These are phyloP conservation scores for Odontomyia ornata DNA, from an alignment of 2,888 invertebrate species.

Conservation along the genomic window DNA sequence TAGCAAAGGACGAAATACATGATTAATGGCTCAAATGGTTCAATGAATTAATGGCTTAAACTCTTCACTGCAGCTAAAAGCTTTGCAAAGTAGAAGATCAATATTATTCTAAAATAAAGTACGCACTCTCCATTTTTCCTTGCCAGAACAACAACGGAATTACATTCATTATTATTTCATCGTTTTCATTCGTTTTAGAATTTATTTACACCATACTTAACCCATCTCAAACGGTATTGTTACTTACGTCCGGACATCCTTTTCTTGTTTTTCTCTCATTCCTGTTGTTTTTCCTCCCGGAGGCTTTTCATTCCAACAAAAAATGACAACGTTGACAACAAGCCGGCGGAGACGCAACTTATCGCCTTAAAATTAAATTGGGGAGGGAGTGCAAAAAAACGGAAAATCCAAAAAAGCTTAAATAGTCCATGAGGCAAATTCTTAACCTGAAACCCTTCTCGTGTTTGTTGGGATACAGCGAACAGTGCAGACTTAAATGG, in stretches of 20 bases:
- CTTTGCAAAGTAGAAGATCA: too few species aligned
- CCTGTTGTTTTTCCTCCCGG: neutral
- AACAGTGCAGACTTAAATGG: too few species aligned
- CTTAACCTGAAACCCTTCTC: constrained; percentile 43
- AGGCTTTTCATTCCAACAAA: neutral
- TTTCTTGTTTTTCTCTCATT: neutral
- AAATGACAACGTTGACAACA: constrained; percentile 11
- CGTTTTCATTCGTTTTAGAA: neutral
- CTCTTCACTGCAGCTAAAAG: too few species aligned
- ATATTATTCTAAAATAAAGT: too few species aligned
- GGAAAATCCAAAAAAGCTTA: too few species aligned
- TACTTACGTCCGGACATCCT: neutral
- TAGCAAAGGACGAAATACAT: too few species aligned
- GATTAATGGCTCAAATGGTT: too few species aligned
- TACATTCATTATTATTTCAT: neutral
- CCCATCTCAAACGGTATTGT: neutral
- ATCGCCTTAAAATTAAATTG: constrained; percentile 11
- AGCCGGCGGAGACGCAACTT: constrained; percentile 14
- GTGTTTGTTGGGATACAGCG: neutral
- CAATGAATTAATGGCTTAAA: too few species aligned
- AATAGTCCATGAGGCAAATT: constrained; percentile 29
- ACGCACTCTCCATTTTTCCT: too few species aligned
- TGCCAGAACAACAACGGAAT: too few species aligned
- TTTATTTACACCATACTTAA: neutral
- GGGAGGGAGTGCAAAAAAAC: neutral